phyloP scores from a whole-genome alignment of 2,113 vertebrate species.

The Rafetus swinhoei region DNA sequence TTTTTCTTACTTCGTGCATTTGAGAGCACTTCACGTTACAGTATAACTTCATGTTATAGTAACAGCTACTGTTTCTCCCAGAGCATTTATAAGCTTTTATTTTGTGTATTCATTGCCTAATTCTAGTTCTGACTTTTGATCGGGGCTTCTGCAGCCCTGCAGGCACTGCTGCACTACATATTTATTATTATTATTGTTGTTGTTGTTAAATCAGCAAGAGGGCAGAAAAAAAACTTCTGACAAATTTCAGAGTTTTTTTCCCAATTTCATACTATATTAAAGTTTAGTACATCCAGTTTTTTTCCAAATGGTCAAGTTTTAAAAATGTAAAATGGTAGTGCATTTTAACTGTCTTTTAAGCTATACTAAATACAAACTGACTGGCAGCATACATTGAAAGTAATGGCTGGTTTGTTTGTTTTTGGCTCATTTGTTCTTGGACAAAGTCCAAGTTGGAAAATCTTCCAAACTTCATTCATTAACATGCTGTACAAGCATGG shows the following conservation, averaged over 20 bases:
- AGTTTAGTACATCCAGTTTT: accelerated
- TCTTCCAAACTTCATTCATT: background rate
- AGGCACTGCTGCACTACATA: background rate
- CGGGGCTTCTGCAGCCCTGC: background rate
- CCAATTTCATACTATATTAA: background rate
- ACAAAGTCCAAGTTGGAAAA: background rate
- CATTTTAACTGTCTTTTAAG: background rate
- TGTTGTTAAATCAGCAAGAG: background rate
- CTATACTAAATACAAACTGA: background rate
- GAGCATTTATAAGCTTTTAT: accelerated
- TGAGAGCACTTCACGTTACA: background rate
- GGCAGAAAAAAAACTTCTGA: background rate
- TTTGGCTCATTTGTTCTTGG: background rate
- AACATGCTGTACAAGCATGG: background rate
- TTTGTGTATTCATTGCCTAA: accelerated
- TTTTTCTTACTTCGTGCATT: background rate
- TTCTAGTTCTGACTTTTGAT: background rate
- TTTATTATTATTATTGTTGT: background rate
- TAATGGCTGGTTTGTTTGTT: background rate
- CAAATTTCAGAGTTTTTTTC: background rate
- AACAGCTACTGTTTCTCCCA: background rate
- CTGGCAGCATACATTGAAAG: accelerated
- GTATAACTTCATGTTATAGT: background rate
- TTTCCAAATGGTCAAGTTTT: accelerated
- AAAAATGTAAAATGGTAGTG: background rate